Evolutionary conservation across 1,140 invertebrate genomes (phyloP).

Genomic region (Homarus americanus): DNA sequence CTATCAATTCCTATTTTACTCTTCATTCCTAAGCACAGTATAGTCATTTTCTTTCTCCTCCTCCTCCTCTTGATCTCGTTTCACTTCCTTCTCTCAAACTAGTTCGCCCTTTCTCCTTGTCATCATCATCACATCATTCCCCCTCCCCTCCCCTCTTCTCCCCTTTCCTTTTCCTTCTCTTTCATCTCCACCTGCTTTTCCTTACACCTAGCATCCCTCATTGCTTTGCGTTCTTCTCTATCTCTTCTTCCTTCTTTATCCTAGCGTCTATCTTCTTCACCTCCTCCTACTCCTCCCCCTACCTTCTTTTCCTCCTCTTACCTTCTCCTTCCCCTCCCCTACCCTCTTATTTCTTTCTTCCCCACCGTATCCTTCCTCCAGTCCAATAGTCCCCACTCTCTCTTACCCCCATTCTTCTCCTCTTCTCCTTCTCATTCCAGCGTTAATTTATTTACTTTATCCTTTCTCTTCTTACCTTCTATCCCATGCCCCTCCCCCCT

Average conservation of each 20-base stretch:
- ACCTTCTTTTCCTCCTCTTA: no score
- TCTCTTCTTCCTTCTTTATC: not conserved
- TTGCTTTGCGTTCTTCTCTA: no score
- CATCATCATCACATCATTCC: not conserved
- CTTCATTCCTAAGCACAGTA: no score
- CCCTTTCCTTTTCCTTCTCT: not conserved
- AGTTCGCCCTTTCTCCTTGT: not conserved
- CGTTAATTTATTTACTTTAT: not conserved
- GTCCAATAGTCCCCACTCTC: not conserved
- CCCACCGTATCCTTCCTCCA: slow-evolving; percentile 14
- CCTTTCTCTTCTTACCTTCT: not conserved
- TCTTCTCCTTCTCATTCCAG: not conserved
- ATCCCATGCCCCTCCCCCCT: not conserved
- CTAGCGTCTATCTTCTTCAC: not conserved
- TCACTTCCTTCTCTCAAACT: no score
- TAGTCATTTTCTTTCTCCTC: no score
- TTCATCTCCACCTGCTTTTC: not conserved
- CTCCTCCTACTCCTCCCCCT: not conserved
- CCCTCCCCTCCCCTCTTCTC: not conserved
- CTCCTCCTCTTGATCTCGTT: no score
- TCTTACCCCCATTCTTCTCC: not conserved
- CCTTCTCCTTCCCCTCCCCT: slow-evolving; percentile 3
- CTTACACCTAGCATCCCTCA: no score
- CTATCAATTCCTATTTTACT: no score
- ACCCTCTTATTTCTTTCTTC: slow-evolving; percentile 12